Evolutionary conservation across 2,113 vertebrate genomes (phyloP).

Genomic region (Xenopus borealis): DNA sequence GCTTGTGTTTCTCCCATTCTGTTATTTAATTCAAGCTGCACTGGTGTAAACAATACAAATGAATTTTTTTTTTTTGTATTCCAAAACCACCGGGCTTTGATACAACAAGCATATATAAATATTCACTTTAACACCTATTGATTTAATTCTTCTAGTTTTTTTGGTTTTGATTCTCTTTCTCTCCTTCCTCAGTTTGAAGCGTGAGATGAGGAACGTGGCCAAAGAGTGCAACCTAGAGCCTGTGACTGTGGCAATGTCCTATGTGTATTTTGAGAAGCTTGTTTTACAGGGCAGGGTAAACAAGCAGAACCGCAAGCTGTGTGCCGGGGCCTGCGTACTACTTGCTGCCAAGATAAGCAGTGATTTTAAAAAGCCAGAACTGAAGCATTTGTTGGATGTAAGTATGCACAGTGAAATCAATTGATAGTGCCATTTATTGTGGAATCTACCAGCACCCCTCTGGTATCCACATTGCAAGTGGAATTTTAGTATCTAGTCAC

Average conservation of each 20-base stretch:
- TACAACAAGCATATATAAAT: too few relatives aligned
- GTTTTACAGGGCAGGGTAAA: slow-evolving; percentile 92
- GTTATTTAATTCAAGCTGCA: too few relatives aligned
- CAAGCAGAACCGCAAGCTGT: slow-evolving; percentile 97
- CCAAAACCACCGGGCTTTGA: too few relatives aligned
- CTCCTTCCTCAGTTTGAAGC: slow-evolving; percentile 75
- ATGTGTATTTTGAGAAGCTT: slow-evolving; percentile 97
- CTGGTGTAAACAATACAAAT: too few relatives aligned
- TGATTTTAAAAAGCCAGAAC: slow-evolving; percentile 90
- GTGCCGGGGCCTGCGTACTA: slow-evolving; percentile 87
- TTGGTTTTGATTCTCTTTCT: neutral
- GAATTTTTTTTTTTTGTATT: too few relatives aligned
- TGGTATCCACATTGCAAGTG: too few relatives aligned
- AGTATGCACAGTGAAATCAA: too few relatives aligned
- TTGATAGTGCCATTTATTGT: neutral
- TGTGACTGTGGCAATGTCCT: slow-evolving; percentile 89
- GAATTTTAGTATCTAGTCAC: too few relatives aligned
- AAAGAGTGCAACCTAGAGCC: slow-evolving; percentile 88
- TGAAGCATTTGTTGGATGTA: slow-evolving; percentile 94
- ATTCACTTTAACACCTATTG: too few relatives aligned
- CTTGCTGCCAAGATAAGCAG: slow-evolving; percentile 97
- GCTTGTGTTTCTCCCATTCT: too few relatives aligned
- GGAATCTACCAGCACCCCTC: too few relatives aligned
- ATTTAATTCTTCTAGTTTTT: too few relatives aligned
- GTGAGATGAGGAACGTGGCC: slow-evolving; percentile 84